A percentile compares a stretch with the other conserved stretches of the same genome.
Conservation (phyloP, 2,888 invertebrate genomes). For the Mallateleia sp. region DNA sequence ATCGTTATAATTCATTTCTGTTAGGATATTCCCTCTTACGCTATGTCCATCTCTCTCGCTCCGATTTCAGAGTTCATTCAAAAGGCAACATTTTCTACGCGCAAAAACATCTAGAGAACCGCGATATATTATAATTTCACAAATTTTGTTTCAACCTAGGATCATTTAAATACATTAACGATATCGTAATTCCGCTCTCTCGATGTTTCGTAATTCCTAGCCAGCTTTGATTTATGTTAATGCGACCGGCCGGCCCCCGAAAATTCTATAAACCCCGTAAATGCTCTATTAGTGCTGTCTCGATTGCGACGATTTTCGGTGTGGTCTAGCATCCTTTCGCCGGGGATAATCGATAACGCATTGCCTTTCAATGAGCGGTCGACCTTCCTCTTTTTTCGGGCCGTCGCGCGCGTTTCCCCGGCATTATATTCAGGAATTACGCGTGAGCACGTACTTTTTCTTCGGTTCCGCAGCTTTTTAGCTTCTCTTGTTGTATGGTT, state of each 20-base stretch:
- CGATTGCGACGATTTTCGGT: conserved; percentile 22
- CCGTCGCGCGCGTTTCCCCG: conserved; percentile 11
- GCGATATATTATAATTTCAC: too few species aligned
- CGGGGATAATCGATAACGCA: conserved; percentile 41
- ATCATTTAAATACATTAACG: neutral
- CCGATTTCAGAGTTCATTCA: too few species aligned
- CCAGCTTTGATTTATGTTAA: conserved; percentile 32
- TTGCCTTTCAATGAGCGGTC: conserved; percentile 37
- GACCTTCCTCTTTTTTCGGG: neutral
- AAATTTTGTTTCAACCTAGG: too few species aligned
- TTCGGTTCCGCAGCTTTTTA: conserved; percentile 70
- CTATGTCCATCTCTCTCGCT: too few species aligned
- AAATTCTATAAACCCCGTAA: neutral
- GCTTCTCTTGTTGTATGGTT: conserved; percentile 67
- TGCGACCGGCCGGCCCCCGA: conserved; percentile 13
- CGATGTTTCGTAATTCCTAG: neutral
- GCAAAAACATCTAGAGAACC: too few species aligned
- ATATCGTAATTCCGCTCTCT: neutral
- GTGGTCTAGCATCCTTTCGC: conserved; percentile 22
- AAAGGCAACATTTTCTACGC: too few species aligned
- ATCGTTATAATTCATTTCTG: too few species aligned
- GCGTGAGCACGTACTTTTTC: conserved; percentile 75
- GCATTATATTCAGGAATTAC: conserved; percentile 70
- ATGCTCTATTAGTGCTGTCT: conserved; percentile 13
- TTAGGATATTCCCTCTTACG: too few species aligned